Base-by-base conservation (phyloP, 2,113 vertebrate genomes). In the Eidolon helvum region DNA sequence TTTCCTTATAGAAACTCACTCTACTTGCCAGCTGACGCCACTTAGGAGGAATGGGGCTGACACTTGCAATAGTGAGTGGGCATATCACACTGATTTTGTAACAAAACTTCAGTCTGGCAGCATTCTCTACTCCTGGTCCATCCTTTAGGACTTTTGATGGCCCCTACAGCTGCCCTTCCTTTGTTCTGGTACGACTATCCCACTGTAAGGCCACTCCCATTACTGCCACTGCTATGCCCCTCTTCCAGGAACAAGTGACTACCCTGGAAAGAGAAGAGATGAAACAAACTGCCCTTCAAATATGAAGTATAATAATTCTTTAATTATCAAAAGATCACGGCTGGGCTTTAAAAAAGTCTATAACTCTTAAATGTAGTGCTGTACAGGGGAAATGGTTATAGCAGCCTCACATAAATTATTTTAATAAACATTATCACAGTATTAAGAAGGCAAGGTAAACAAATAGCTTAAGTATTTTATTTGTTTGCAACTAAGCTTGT, bases 381-480 rank as follows among this genome's bases (percentile, higher is more conserved):
- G 55, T 95, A 94, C 30, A 88, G 24, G 24, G 55, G 22, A 93
- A 97, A 94, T 86, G 72, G 77, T 55, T 96, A 92, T 48, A 89
- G 92, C 77, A 94, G 82, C 71, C 68, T 94, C 80, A 59, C 7
- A 33, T 90, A 86, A 79, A 80, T 96, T 92, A 87, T 18, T 33
- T 94, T 48, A 87, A 96, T 59, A 93, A 94, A 96, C 82, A 94
- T 74, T 94, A 96, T 96, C 82, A 98, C 88, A 98, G 87, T 96
- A 98, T 96, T 97, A 98, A 98, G 84, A 98, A 98, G 87, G 94
- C 97, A 97, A 98, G 87, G 93, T 98, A 98, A 98, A 98, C 97
- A 98, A 98, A 98, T 97, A 98, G 97, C 98, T 98, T 98, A 98
- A 98, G 97, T 97, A 98, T 96, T 98, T 98, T 98, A 98, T 98